Conservation (phyloP, 2,888 invertebrate species). For the Ennomos quercinarius region DNA sequence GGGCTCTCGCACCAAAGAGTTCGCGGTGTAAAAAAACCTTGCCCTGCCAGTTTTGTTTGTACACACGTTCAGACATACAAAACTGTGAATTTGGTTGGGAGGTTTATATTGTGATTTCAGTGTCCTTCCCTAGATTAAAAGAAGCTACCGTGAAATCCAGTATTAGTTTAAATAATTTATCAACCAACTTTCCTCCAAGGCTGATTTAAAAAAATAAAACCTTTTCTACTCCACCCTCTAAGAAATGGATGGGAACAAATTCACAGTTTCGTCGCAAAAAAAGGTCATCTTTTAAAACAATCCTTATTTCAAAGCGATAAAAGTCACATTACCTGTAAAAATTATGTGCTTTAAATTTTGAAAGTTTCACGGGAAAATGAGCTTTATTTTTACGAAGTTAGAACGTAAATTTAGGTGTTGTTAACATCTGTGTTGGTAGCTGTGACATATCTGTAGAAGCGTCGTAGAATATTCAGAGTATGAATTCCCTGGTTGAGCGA, state of each 20-base stretch:
- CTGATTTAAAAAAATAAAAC: conserved; percentile 12
- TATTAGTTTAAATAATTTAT: too few species aligned
- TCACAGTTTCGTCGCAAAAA: conserved; percentile 27
- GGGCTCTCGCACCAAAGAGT: too few species aligned
- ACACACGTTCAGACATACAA: too few species aligned
- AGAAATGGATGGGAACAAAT: conserved; percentile 19
- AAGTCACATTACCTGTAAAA: conserved; percentile 40
- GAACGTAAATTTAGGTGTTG: conserved; percentile 15
- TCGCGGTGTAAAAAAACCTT: too few species aligned
- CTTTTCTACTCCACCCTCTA: conserved; percentile 4
- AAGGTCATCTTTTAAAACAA: conserved; percentile 30
- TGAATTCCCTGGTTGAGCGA: conserved; percentile 30
- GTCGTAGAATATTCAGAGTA: conserved; percentile 40
- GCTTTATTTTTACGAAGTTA: conserved; percentile 11
- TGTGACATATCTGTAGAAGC: conserved; percentile 27
- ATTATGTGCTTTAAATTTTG: conserved; percentile 31
- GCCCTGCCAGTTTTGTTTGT: too few species aligned
- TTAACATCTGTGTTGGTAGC: conserved; percentile 1
- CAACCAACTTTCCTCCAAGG: neutral
- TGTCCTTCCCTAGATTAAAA: too few species aligned
- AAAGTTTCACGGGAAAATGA: conserved; percentile 14
- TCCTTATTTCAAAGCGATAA: conserved; percentile 37
- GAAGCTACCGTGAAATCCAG: too few species aligned
- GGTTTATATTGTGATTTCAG: too few species aligned
- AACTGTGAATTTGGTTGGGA: too few species aligned